Percentiles rank a stretch among this genome's conserved stretches.
phyloP scores from a whole-genome alignment of 2,888 invertebrate species.

The Timandra comae region DNA sequence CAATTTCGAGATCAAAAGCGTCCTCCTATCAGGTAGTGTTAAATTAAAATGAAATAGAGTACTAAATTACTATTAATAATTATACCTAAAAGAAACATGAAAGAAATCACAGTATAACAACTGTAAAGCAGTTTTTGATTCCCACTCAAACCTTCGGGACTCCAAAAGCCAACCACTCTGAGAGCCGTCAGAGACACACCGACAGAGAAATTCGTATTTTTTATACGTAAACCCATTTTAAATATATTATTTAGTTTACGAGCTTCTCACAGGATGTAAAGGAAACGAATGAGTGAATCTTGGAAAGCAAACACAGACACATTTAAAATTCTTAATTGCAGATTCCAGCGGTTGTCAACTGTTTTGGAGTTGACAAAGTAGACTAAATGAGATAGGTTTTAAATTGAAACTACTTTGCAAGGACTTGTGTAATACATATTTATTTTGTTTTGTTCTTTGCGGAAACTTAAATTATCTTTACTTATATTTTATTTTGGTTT shows the following conservation, averaged over 20 bases:
- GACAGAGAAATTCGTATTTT: slow-evolving; percentile 45
- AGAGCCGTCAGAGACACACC: slow-evolving; percentile 47
- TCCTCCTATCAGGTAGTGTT: too few species aligned
- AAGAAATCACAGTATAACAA: slow-evolving; percentile 41
- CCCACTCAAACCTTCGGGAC: slow-evolving; percentile 30
- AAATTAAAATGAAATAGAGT: too few species aligned
- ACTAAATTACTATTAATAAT: too few species aligned
- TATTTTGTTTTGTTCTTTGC: not conserved
- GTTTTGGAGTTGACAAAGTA: too few species aligned
- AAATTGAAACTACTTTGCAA: too few species aligned
- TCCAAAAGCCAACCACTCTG: slow-evolving; percentile 57
- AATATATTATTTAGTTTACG: slow-evolving; percentile 29
- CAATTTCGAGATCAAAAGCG: too few species aligned
- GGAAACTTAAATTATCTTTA: not conserved
- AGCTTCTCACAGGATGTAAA: slow-evolving; percentile 5
- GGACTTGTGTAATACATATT: too few species aligned
- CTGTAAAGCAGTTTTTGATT: slow-evolving; percentile 34
- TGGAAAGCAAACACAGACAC: slow-evolving; percentile 20
- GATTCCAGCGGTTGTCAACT: slow-evolving; percentile 27
- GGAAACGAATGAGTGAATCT: slow-evolving; percentile 8
- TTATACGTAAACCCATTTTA: slow-evolving; percentile 44
- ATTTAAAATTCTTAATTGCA: slow-evolving; percentile 30
- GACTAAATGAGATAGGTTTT: too few species aligned
- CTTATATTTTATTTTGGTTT: not conserved
- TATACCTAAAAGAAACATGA: slow-evolving; percentile 62